Evolutionary conservation across 2,113 vertebrate genomes (phyloP).

Genomic region (Corythornis madagascariensis): DNA sequence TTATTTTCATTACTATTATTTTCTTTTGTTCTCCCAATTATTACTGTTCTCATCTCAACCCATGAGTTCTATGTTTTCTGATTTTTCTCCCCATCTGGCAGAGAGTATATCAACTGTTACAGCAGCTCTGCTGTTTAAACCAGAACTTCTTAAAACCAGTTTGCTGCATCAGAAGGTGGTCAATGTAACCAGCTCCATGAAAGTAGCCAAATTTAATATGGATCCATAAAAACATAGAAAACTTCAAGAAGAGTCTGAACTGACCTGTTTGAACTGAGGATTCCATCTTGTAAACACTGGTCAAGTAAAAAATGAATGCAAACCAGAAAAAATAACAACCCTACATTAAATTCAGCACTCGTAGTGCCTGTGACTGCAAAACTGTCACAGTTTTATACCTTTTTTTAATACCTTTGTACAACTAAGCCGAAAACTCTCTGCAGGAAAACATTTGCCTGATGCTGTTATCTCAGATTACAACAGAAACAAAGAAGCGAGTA

Average conservation of each 20-base stretch:
- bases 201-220: accelerated
- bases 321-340: neutral
- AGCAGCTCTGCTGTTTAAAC: neutral
- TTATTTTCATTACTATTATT: no score
- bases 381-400: no score
- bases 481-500: neutral
- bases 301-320: accelerated
- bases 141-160: no score
- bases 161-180: neutral
- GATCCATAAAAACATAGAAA: neutral
- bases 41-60: neutral
- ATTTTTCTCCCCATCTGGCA: neutral
- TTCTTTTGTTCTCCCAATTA: neutral
- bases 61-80: neutral
- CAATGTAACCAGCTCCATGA: accelerated
- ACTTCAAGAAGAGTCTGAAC: neutral
- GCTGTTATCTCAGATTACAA: neutral
- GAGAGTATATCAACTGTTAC: neutral
- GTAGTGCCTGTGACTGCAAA: accelerated
- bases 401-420: accelerated
- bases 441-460: neutral
- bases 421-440: accelerated
- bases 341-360: accelerated
- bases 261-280: neutral
- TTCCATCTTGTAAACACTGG: accelerated